Evolutionary conservation across 1,140 invertebrate genomes (phyloP).

Genomic region (Panonychus citri): DNA sequence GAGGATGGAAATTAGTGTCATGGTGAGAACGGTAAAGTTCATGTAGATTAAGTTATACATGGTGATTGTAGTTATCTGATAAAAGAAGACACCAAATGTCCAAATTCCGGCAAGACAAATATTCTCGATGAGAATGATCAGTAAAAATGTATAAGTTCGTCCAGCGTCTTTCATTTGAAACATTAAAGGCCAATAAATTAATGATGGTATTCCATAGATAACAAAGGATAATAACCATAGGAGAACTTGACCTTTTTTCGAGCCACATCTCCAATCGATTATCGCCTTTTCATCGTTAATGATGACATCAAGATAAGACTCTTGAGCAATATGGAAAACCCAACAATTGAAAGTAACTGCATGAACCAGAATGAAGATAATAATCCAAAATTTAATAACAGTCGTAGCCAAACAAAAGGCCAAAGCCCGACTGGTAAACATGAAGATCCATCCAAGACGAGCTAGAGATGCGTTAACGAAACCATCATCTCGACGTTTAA

Average conservation of each 20-base stretch:
- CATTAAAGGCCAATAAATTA: conserved; percentile 18
- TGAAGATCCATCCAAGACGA: conserved; percentile 13
- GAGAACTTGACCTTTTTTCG: neutral
- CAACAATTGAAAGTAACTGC: conserved; percentile 10
- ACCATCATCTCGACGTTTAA: conserved; percentile 15
- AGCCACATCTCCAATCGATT: no score
- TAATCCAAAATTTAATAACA: conserved; percentile 9
- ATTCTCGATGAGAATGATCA: neutral
- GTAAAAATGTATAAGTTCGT: neutral
- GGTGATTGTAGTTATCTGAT: no score
- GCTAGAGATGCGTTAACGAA: conserved; percentile 15
- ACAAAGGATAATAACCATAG: conserved; percentile 10
- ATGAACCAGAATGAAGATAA: conserved; percentile 12
- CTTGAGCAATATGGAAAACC: conserved; percentile 10
- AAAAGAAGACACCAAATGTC: neutral
- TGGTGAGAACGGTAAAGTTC: no score
- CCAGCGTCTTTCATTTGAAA: conserved; percentile 15
- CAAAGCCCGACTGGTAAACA: conserved; percentile 13
- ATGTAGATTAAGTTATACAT: no score
- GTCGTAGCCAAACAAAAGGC: conserved; percentile 12
- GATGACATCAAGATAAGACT: no score
- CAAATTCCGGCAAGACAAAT: neutral
- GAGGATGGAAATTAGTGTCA: no score
- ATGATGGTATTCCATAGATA: conserved; percentile 17
- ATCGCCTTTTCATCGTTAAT: neutral